Base-by-base conservation (phyloP, 2,113 vertebrate genomes). In the Gymnorhina tibicen region DNA sequence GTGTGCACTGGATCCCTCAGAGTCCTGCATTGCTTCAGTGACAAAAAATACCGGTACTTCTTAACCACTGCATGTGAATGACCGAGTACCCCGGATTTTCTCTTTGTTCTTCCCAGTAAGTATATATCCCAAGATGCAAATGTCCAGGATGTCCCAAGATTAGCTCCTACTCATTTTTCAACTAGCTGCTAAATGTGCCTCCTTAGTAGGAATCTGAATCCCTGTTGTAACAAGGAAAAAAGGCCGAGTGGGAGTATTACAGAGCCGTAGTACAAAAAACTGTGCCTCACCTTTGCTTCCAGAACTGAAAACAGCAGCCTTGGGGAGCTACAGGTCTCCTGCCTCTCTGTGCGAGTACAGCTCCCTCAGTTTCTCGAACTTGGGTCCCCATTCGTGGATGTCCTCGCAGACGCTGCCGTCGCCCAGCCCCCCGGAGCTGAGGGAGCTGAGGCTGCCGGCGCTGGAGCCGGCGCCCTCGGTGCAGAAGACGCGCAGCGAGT, bases 341-440 rank as follows among this genome's bases (percentile, higher is more conserved):
- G 97, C 96, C 92, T 98, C 98, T 4, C 8, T 50, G 8, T 80
- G 86, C 1, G 85, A 95, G 92, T 97, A 97, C 30, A 97, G 97
- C 41, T 98, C 98, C 70, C 98, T 97, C 70, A 99, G 97, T 89
- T 98, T 99, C 94, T 98, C 98, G 37, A 99, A 99, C 88, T 99
- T 98, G 3, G 98, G 98, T 53, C 98, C 98, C 99, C 99, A 99
- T 35, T 98, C 98, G 66, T 91, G 97, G 3, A 99, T 97, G 23
- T 98, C 97, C 16, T 98, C 98, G 52, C 97, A 98, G 56, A 77
- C 79, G 39, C 74, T 47, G 13, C 93, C 98, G 42, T 98, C 98
- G 1, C 98, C 98, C 67, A 95, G 91, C 13, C 97, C 98, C 1
- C 96, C 92, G 3, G 98, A 99, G 94, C 98, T 98, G 88, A 76